Evolutionary conservation across 2,888 invertebrate genomes (phyloP), one percentile per base, ranked within the genome.

Genomic region (Amphipyra tragopoginis): DNA sequence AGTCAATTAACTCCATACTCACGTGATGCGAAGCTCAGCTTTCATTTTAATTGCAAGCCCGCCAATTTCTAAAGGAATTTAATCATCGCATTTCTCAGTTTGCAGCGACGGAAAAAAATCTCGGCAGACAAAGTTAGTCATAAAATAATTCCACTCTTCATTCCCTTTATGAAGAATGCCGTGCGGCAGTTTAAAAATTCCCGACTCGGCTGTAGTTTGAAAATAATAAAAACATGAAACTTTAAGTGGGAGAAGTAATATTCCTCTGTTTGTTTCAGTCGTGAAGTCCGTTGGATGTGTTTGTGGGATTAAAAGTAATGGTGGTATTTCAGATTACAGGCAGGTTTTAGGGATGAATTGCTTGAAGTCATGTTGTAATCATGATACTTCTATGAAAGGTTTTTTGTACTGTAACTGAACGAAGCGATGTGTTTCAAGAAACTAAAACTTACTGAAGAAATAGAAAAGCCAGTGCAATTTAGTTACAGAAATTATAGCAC

Each of bases 111-210:
- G 43, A 53, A 78, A 64, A 76, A 73, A 77, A 68, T 55, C 60
- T 56, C 39, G 40, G 14, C 42, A 44, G 52, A 60, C 55, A 45
- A 69, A 76, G 70, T 74, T 76, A 53, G 62, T 67, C 66, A 59
- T 74, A 62, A 66, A 72, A 78, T 77, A 60, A 74, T 69, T 69
- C 72, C 53, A 71, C 49, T 65, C 70, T 70, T 69, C 58, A 72
- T 65, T 76, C 61, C 48, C 26, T 69, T 69, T 44, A 52, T 14
- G 29, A 64, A 50, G 70, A 56, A 59, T 62, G 42, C 36, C 70
- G 65, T n/a, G 54, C 36, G 44, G 69, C 55, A 61, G 70, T 56
- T 70, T 47, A 47, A 62, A 78, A 77, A 67, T 59, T 61, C 53
- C 14, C 40, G 42, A 48, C 67, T 58, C 49, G n/a, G 40, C 15